phyloP scores from a whole-genome alignment of 2,113 vertebrate genomes.

The Arizona elegans region DNA sequence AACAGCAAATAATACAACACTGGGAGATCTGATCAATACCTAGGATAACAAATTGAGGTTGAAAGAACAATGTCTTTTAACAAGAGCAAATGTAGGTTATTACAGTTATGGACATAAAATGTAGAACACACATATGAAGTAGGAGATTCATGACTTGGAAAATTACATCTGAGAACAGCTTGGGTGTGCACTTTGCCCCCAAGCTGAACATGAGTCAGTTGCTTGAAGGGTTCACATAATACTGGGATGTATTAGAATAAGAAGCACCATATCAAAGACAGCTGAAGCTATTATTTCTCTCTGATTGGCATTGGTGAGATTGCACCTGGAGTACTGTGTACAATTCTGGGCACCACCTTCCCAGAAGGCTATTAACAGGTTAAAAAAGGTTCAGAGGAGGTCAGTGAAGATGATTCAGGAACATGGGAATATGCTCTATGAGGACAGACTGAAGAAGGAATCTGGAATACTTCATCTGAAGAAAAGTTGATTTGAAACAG shows the following conservation, averaged over 20 bases:
- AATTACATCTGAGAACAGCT: neutral
- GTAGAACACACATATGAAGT: neutral
- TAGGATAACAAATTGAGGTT: neutral
- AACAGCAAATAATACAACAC: neutral
- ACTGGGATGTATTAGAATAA: neutral
- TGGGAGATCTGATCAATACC: neutral
- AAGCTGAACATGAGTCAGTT: neutral
- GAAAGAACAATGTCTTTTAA: neutral
- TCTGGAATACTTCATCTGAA: neutral
- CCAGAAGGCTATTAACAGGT: neutral
- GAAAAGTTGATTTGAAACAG: neutral
- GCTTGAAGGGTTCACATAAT: neutral
- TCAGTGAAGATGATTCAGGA: neutral
- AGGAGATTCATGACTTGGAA: neutral
- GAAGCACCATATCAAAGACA: neutral
- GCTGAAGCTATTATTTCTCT: neutral
- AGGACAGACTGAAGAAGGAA: neutral
- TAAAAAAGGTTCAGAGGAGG: neutral
- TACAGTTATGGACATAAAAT: neutral
- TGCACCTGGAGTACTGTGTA: neutral
- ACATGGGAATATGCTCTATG: neutral
- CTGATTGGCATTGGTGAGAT: neutral
- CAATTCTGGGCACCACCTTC: neutral
- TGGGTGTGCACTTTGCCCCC: neutral
- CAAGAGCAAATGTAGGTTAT: neutral